Percentiles rank a stretch among this genome's conserved stretches.
Evolutionary conservation across 2,888 invertebrate species (phyloP).

Genomic region (Thereva nobilitata): DNA sequence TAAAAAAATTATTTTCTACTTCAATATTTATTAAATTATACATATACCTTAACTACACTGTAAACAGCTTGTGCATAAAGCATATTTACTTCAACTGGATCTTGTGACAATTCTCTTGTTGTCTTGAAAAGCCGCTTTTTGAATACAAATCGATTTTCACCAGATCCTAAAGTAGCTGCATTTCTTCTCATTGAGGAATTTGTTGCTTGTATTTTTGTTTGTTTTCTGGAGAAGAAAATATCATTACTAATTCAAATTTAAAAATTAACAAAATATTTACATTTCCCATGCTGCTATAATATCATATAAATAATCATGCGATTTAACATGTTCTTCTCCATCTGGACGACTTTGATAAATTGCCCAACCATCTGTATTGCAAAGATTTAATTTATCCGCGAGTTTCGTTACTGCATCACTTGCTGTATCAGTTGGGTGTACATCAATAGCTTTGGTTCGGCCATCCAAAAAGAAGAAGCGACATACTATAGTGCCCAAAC

Average conservation of each 20-base stretch:
- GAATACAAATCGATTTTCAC: conserved; percentile 90
- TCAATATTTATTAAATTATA: background rate
- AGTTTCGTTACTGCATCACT: conserved; percentile 86
- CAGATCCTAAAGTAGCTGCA: conserved; percentile 75
- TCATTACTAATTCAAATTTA: conserved; percentile 1
- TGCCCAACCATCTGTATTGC: conserved; percentile 90
- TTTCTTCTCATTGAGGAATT: conserved; percentile 62
- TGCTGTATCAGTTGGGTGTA: conserved; percentile 93
- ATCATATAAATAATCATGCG: conserved; percentile 90
- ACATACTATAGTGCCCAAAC: conserved; percentile 89
- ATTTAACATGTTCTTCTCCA: conserved; percentile 86
- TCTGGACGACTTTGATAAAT: conserved; percentile 88
- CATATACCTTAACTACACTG: conserved; percentile 84
- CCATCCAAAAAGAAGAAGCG: conserved; percentile 94
- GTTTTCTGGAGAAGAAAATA: conserved; percentile 58
- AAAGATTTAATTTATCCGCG: conserved; percentile 83
- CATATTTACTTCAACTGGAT: conserved; percentile 92
- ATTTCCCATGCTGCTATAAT: conserved; percentile 94
- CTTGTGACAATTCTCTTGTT: conserved; percentile 87
- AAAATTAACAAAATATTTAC: conserved; percentile 59
- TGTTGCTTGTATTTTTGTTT: conserved; percentile 62
- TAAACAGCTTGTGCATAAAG: conserved; percentile 94
- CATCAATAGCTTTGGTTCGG: conserved; percentile 91
- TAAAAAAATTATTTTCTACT: conserved; percentile 14
- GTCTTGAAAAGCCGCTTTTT: conserved; percentile 87